These are phyloP conservation scores for Illadopsis cleaveri DNA, from an alignment of 2,113 vertebrate genomes.

Conservation along the genomic window DNA sequence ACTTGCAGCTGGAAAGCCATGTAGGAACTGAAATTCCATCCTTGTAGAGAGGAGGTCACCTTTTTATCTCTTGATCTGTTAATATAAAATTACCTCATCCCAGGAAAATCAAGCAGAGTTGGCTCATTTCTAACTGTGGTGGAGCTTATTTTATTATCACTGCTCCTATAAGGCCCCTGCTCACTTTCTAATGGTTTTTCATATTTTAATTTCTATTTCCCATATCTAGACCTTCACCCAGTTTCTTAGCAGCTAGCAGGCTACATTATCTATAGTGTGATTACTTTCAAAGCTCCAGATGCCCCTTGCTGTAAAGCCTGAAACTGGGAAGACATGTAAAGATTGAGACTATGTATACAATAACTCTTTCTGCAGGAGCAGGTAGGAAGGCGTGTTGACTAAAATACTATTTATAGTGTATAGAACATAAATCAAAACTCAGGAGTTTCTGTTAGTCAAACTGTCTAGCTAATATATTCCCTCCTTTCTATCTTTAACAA, in stretches of 20 bases:
- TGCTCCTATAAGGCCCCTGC: neutral
- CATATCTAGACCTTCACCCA: neutral
- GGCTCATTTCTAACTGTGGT: neutral
- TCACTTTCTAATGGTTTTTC: neutral
- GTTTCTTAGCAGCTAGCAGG: neutral
- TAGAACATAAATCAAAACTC: neutral
- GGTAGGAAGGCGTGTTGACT: neutral
- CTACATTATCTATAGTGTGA: neutral
- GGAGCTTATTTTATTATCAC: neutral
- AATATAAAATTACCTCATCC: neutral
- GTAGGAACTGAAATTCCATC: neutral
- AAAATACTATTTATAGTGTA: neutral
- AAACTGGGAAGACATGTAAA: neutral
- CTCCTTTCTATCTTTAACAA: neutral
- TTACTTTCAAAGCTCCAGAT: neutral
- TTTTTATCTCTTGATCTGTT: neutral
- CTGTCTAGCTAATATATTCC: constrained; percentile 3
- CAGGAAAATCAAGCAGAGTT: neutral
- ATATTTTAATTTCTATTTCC: neutral
- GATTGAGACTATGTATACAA: neutral
- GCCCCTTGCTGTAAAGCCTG: neutral
- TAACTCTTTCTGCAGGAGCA: neutral
- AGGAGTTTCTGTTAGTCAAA: neutral
- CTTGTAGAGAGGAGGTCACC: neutral
- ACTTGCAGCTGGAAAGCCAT: neutral